These are phyloP conservation scores for Sterrhoptilus dennistouni DNA, from an alignment of 2,113 vertebrate genomes.

Conservation along the genomic window DNA sequence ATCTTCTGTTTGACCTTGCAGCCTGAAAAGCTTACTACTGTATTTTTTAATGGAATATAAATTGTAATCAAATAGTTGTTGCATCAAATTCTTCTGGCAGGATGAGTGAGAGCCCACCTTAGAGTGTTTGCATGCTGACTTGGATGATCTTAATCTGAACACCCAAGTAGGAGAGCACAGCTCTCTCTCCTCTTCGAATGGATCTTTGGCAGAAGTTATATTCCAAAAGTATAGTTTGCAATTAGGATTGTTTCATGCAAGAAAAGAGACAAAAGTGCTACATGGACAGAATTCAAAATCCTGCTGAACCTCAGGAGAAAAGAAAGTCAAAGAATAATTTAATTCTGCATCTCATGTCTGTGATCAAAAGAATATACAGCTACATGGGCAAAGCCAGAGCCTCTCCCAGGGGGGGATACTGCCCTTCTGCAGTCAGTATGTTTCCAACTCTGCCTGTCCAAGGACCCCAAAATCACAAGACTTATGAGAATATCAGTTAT, in stretches of 20 bases:
- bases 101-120: neutral
- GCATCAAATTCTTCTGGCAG: neutral
- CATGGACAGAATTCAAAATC: neutral
- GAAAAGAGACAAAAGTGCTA: neutral
- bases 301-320: neutral
- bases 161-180: neutral
- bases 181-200: neutral
- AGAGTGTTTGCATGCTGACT: neutral
- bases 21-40: neutral
- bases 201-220: neutral
- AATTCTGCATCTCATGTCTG: neutral
- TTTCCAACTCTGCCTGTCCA: neutral
- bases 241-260: neutral
- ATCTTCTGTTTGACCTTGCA: neutral
- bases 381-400: neutral
- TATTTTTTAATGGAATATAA: neutral
- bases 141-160: neutral
- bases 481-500: neutral
- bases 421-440: neutral
- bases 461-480: neutral
- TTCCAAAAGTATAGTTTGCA: neutral
- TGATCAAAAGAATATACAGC: neutral
- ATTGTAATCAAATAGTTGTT: neutral
- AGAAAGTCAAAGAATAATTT: neutral
- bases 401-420: neutral